A percentile compares a stretch with the other conserved stretches of the same genome.
phyloP scores from a whole-genome alignment of 23 tunicate species.

The Ascidia mentula region DNA sequence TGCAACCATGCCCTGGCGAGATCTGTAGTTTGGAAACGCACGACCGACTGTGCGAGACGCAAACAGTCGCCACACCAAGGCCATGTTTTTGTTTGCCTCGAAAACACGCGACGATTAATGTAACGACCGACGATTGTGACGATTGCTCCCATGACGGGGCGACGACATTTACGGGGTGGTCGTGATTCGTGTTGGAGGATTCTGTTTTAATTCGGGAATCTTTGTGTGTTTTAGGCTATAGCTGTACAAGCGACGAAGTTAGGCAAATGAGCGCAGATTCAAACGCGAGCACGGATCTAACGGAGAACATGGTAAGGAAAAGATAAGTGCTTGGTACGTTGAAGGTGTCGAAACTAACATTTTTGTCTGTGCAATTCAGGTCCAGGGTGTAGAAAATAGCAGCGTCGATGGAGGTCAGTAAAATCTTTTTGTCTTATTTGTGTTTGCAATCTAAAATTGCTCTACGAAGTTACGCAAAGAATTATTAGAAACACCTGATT shows the following conservation, averaged over 20 bases:
- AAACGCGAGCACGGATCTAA: not conserved
- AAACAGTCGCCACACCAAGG: not conserved
- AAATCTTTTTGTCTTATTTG: no score
- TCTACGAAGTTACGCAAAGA: no score
- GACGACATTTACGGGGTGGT: not conserved
- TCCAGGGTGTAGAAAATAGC: not conserved
- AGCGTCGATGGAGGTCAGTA: not conserved
- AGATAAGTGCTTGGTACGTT: not conserved
- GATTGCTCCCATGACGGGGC: not conserved
- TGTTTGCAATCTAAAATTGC: no score
- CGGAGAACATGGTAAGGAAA: conserved; percentile 4
- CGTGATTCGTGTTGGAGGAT: no score
- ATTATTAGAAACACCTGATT: no score
- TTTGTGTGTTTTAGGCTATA: not conserved
- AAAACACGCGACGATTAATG: conserved; percentile 3
- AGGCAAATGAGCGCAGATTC: not conserved
- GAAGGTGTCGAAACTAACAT: not conserved
- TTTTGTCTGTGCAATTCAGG: not conserved
- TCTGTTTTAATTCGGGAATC: not conserved
- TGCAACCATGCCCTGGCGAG: not conserved
- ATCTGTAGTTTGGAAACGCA: conserved; percentile 5
- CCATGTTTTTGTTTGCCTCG: conserved; percentile 8
- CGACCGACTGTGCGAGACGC: not conserved
- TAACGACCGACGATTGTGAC: not conserved
- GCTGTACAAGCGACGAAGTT: not conserved